These are phyloP conservation scores for Nezara viridula DNA, from an alignment of 2,888 invertebrate genomes.

Conservation along the genomic window DNA sequence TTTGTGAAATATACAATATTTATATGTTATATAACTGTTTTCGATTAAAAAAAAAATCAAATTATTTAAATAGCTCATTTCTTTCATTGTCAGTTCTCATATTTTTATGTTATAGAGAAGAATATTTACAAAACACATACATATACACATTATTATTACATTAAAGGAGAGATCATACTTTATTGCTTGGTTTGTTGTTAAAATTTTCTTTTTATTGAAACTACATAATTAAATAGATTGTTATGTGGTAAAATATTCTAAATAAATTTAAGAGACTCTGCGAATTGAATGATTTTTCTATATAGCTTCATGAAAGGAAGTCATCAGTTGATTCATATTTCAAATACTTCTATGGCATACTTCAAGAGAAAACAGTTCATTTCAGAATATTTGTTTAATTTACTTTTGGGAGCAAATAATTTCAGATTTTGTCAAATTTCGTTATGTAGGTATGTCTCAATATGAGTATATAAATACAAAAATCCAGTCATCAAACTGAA, in stretches of 20 bases:
- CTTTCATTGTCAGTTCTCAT: not conserved
- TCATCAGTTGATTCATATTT: not conserved
- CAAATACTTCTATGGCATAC: not conserved
- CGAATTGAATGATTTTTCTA: not conserved
- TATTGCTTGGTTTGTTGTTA: not conserved
- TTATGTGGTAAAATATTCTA: not conserved
- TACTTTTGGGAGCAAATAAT: not conserved
- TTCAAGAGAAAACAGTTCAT: not conserved
- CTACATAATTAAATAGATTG: not conserved
- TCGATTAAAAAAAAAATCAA: not conserved
- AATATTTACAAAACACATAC: not conserved
- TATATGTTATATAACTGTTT: not conserved
- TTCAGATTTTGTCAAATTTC: constrained; percentile 13
- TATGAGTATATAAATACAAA: constrained; percentile 48
- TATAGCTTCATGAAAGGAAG: not conserved
- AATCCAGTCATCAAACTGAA: constrained; percentile 39
- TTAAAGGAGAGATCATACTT: not conserved
- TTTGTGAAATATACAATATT: too few relatives aligned
- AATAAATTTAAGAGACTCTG: not conserved
- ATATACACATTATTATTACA: not conserved
- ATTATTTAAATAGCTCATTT: not conserved
- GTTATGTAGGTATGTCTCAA: not conserved
- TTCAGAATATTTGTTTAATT: not conserved
- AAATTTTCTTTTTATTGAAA: not conserved
- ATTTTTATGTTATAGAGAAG: not conserved